These are phyloP conservation scores for Dendrolimus kikuchii DNA, from an alignment of 1,140 invertebrate genomes.

Conservation along the genomic window DNA sequence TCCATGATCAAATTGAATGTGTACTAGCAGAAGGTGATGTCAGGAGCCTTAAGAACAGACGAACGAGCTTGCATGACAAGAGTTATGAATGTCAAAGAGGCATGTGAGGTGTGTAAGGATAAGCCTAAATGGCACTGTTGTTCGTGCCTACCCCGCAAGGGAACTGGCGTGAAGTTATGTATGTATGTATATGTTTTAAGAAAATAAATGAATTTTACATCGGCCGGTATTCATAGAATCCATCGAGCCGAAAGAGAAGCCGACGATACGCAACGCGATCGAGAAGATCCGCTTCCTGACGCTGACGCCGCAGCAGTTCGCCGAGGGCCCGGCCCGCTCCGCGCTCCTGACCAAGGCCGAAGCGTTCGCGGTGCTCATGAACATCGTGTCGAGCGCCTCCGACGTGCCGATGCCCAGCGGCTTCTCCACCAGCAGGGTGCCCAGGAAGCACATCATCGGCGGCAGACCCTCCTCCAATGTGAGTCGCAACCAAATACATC, in stretches of 20 bases:
- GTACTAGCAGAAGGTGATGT: too few species aligned
- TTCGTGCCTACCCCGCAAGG: too few species aligned
- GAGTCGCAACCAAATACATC: too few species aligned
- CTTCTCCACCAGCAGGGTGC: slow-evolving; percentile 75
- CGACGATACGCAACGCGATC: slow-evolving; percentile 71
- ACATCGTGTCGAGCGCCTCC: slow-evolving; percentile 79
- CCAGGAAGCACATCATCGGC: slow-evolving; percentile 51
- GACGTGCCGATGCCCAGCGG: slow-evolving; percentile 80
- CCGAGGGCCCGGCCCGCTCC: slow-evolving; percentile 82
- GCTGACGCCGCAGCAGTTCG: slow-evolving; percentile 84
- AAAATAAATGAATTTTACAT: too few species aligned
- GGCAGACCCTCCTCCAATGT: slow-evolving; percentile 40
- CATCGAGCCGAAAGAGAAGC: slow-evolving; percentile 20
- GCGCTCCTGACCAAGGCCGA: slow-evolving; percentile 81
- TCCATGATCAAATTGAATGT: too few species aligned
- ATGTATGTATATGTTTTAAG: too few species aligned
- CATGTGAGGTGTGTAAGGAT: too few species aligned
- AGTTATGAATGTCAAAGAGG: too few species aligned
- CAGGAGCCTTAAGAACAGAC: too few species aligned
- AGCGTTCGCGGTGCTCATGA: slow-evolving; percentile 86
- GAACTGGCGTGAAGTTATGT: too few species aligned
- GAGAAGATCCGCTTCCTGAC: slow-evolving; percentile 78
- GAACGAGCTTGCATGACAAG: too few species aligned
- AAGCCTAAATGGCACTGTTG: too few species aligned
- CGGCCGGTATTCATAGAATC: slow-evolving; percentile 15